These are phyloP conservation scores for Actinernus sp. DNA, from an alignment of 92 coral and sea anemone genomes.

Conservation along the genomic window DNA sequence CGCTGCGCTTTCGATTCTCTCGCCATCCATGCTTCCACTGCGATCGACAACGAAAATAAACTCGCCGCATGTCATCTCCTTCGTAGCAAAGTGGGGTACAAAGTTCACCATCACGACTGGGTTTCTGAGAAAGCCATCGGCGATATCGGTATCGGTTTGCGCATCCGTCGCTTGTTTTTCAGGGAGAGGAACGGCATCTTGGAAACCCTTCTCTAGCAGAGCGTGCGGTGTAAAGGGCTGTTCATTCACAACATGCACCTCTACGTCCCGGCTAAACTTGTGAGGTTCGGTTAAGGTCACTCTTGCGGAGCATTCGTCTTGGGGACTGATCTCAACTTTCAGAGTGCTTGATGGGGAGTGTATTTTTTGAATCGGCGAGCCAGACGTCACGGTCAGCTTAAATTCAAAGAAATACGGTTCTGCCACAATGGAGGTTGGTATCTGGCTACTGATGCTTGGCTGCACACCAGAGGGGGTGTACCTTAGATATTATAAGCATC, in stretches of 20 bases:
- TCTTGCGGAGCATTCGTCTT: constrained; percentile 40
- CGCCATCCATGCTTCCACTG: constrained; percentile 86
- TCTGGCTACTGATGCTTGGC: constrained; percentile 20
- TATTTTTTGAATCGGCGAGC: constrained; percentile 66
- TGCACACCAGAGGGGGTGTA: constrained; percentile 59
- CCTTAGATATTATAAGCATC: too few relatives aligned
- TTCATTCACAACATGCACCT: constrained; percentile 48
- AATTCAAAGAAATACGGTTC: constrained; percentile 60
- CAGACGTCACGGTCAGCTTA: constrained; percentile 71
- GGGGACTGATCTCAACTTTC: constrained; percentile 29
- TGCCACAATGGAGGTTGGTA: constrained; percentile 6
- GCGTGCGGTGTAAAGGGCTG: constrained; percentile 71
- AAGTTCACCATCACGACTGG: constrained; percentile 82
- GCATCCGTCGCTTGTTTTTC: constrained; percentile 9
- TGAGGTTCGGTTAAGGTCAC: constrained; percentile 59
- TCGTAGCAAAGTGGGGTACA: constrained; percentile 72
- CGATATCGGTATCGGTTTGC: constrained; percentile 18
- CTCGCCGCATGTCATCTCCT: constrained; percentile 67
- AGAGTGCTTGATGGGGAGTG: constrained; percentile 73
- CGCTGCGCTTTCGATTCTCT: constrained; percentile 62
- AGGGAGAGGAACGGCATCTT: neutral
- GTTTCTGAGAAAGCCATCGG: constrained; percentile 63
- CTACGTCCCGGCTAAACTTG: constrained; percentile 59
- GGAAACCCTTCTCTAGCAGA: constrained; percentile 70
- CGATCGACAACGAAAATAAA: constrained; percentile 91